A percentile compares a stretch with the other conserved stretches of the same genome.
Conservation (phyloP, 2,888 invertebrate genomes). For the Andrena praecox region DNA sequence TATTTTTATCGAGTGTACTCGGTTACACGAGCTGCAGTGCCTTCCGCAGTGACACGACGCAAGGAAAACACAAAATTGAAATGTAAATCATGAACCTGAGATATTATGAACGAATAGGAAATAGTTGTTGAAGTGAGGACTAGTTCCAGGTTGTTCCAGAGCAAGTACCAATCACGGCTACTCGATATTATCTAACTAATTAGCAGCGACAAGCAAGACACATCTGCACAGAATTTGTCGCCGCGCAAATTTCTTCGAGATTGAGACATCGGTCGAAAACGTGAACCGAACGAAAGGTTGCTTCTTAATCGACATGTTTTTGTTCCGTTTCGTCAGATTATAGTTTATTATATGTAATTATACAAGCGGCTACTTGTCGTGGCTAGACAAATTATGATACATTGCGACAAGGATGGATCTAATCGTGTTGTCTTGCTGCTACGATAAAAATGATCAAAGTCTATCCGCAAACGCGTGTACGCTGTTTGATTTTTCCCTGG, state of each 20-base stretch:
- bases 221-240: constrained; percentile 8
- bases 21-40: not conserved
- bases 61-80: not conserved
- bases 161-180: not conserved
- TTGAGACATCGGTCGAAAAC: constrained; percentile 16
- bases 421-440: not conserved
- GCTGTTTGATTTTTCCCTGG: not conserved
- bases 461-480: not conserved
- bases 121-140: not conserved
- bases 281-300: not conserved
- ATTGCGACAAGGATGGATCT: constrained; percentile 10
- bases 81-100: not conserved
- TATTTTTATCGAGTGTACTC: not conserved
- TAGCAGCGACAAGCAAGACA: not conserved
- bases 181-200: not conserved
- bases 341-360: constrained; percentile 30
- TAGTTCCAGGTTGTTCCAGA: not conserved
- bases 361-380: not conserved
- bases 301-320: constrained; percentile 27
- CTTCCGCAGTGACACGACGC: not conserved
- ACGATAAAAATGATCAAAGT: constrained; percentile 45
- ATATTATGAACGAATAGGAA: not conserved
- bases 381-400: constrained; percentile 49
- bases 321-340: constrained; percentile 19
- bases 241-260: constrained; percentile 19